Base-by-base conservation (phyloP, 2,113 vertebrate species). In the Stigmatopora nigra region DNA sequence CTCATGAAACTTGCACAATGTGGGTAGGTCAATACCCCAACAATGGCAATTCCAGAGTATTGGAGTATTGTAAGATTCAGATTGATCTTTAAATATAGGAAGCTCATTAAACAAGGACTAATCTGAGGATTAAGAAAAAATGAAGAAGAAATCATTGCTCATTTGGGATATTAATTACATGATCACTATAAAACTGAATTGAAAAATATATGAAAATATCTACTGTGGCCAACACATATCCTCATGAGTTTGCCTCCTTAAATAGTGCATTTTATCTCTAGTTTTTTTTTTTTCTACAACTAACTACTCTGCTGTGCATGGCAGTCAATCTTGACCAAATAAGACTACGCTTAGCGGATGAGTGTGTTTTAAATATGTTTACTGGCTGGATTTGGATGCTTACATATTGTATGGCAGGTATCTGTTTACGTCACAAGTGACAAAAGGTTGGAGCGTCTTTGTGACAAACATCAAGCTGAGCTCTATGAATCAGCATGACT, bases 391-490 rank as follows among this genome's bases (percentile, higher is more conserved):
- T 71, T 68, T 46, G 48, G 61, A 16, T 36, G 65, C 64, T 71
- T 47, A 46, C 59, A 38, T 13, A 64, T 63, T 80, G 62, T 69
- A 15, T 35, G 51, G 70, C 53, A 64, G 80, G 77, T 77, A 76
- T 67, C 78, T 20, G 22, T 70, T 58, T 61, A 17, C 64, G 64
- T 78, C 60, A 63, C 19, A 53, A 38, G 59, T 52, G 58, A 56
- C 25, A 16, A 48, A 48, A 44, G 45, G 61, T 65, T 61, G 63
- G 57, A 6, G 70, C 67, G 61, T 78, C 68, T 70, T 84, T 69
- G 61, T 70, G 72, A 63, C 78, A 72, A 72, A 79, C 81, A 82
- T 83, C 75, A 84, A 86, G 84, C 62, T 25, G 35, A 60, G 67
- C 51, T 68, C 63, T 67, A 64, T 75, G 60, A 60, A 62, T 76